Base-by-base conservation (phyloP, 2,797 vertebrate genomes). In the Ctenosaura bakeri region DNA sequence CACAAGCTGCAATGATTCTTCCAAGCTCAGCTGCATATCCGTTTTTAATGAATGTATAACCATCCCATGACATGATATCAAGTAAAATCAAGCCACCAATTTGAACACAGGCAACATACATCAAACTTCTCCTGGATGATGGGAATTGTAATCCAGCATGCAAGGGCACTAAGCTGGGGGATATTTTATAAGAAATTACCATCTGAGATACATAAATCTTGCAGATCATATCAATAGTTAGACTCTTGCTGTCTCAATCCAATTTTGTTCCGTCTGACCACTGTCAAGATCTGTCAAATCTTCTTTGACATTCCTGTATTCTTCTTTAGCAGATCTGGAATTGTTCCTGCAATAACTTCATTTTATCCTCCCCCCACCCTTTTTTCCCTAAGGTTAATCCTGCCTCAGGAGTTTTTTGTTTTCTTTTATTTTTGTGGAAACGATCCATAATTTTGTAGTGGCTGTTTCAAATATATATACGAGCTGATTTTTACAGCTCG, bases 401-500 rank as follows among this genome's bases (percentile, higher is more conserved):
- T 0, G 0, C 86, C 7, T 6, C 22, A 92, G 91, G 86, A 92
- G 22, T 9, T 8, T 1, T 73, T 88, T 95, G 85, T 94, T 93
- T 91, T 76, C 0, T 93, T 91, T 94, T 94, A 86, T 96, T 91
- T 90, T 89, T 92, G 88, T 94, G 96, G 96, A 96, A 96, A 95
- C 95, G 88, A 90, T 91, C 94, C 93, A 78, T 94, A 93, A 96
- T 95, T 95, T 96, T 95, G 94, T 94, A 94, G 95, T 87, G 90
- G 80, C 94, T 95, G 86, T 94, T 95, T 92, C 90, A n/a, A 94
- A 90, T 94, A 88, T 94, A 84, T 94, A 82, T 96, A 93, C 93
- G 93, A 95, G 91, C 89, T 69, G 91, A 69, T 38, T 96, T 96
- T 96, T 96, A 96, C 91, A 94, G 94, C 96, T 96, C 96, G 4